These are phyloP conservation scores for Drosophila kohkoa DNA, from an alignment of 1,140 invertebrate genomes.

Conservation along the genomic window DNA sequence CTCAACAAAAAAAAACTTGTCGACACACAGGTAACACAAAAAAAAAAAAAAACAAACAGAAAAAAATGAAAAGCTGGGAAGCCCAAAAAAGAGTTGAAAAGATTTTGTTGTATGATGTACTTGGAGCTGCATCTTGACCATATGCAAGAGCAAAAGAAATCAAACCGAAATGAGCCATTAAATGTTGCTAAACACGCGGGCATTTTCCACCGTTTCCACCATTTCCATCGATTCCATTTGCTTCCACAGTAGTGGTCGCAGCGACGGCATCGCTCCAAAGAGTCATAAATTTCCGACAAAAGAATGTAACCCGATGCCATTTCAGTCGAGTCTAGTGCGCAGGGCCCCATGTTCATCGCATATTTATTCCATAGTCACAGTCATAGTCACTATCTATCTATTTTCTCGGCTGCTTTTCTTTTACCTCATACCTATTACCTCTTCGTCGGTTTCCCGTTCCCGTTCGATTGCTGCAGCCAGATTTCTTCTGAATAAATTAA, in stretches of 20 bases:
- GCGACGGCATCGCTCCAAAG: constrained; percentile 32
- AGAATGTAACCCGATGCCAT: constrained; percentile 76
- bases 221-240: constrained; percentile 42
- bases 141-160: constrained; percentile 70
- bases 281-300: constrained; percentile 78
- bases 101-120: not conserved
- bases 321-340: constrained; percentile 13
- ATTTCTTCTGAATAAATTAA: constrained; percentile 85
- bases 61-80: constrained; percentile 50
- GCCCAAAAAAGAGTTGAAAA: constrained; percentile 31
- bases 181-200: constrained; percentile 81
- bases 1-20: constrained; percentile 34
- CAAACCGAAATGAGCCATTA: constrained; percentile 84
- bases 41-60: no score
- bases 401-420: constrained; percentile 34
- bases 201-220: constrained; percentile 82
- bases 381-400: constrained; percentile 25
- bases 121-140: constrained; percentile 11
- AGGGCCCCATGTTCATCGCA: constrained; percentile 8
- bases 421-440: not conserved
- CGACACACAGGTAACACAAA: not conserved
- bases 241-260: constrained; percentile 54
- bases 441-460: constrained; percentile 67
- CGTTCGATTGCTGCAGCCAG: constrained; percentile 71
- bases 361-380: constrained; percentile 25